Evolutionary conservation across 53 echinoderm and acorn worm genomes (phyloP).

Genomic region (Echinometra lucunter): DNA sequence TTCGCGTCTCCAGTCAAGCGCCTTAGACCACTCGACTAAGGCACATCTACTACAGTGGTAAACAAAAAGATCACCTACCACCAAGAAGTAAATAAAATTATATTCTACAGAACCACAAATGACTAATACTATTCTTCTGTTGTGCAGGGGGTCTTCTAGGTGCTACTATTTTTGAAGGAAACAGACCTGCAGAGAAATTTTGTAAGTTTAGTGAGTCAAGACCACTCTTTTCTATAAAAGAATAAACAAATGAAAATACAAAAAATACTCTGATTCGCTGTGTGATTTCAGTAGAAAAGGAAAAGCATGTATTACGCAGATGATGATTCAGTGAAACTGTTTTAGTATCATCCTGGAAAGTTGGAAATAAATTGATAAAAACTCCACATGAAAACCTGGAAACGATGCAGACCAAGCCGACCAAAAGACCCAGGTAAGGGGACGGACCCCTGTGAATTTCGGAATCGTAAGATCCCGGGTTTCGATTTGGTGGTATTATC

Average conservation of each 20-base stretch:
- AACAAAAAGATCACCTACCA: no score
- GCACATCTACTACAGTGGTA: no score
- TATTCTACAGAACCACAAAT: no score
- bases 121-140: no score
- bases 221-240: neutral
- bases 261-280: neutral
- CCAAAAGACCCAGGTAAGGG: neutral
- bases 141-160: no score
- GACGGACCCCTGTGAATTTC: constrained; percentile 26
- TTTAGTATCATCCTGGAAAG: neutral
- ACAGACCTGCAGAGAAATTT: neutral
- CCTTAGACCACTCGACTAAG: no score
- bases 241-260: no score
- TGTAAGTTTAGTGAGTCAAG: neutral
- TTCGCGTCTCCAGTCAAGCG: no score
- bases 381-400: neutral
- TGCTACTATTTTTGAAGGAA: neutral
- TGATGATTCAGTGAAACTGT: neutral
- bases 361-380: neutral
- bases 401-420: neutral
- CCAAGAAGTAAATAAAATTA: no score
- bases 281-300: neutral
- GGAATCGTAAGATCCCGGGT: neutral
- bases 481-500: neutral
- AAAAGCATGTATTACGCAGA: neutral